Conservation (phyloP, 2,113 vertebrate species). For the Clinocottus analis region DNA sequence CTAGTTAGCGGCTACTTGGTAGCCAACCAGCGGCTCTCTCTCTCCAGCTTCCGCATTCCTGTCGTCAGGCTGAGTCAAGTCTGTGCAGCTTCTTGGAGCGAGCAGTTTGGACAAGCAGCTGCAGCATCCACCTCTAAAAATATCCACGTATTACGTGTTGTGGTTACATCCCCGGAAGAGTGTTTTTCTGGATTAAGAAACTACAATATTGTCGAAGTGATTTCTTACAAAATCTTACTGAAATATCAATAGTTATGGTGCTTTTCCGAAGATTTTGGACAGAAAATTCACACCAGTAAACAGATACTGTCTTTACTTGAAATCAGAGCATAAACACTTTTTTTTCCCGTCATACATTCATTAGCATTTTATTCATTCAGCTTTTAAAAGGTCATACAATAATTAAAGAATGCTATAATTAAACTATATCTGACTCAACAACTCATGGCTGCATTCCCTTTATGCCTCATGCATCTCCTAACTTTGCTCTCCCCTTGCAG, state of each 20-base stretch:
- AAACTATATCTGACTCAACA: not conserved
- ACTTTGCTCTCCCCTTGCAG: slow-evolving; percentile 76
- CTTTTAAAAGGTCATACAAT: not conserved
- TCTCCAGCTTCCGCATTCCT: slow-evolving; percentile 76
- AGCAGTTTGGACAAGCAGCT: slow-evolving; percentile 29
- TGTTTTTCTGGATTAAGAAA: not conserved
- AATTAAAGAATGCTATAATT: not conserved
- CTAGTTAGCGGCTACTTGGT: not conserved
- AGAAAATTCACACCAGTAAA: not conserved
- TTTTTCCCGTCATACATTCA: not conserved
- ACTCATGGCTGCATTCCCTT: not conserved
- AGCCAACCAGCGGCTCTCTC: slow-evolving; percentile 6
- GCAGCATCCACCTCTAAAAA: slow-evolving; percentile 14
- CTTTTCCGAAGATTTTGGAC: not conserved
- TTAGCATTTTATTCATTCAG: not conserved
- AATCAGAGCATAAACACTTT: not conserved
- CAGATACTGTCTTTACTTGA: not conserved
- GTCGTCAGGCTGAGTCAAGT: slow-evolving; percentile 69
- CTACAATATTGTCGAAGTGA: not conserved
- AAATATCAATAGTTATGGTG: not conserved
- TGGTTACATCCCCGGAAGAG: not conserved
- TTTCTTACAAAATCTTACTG: not conserved
- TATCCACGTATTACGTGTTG: not conserved
- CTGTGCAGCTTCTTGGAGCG: slow-evolving; percentile 27
- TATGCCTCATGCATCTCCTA: not conserved